Evolutionary conservation across 2,113 vertebrate species (phyloP).

Genomic region (Lophius piscatorius): DNA sequence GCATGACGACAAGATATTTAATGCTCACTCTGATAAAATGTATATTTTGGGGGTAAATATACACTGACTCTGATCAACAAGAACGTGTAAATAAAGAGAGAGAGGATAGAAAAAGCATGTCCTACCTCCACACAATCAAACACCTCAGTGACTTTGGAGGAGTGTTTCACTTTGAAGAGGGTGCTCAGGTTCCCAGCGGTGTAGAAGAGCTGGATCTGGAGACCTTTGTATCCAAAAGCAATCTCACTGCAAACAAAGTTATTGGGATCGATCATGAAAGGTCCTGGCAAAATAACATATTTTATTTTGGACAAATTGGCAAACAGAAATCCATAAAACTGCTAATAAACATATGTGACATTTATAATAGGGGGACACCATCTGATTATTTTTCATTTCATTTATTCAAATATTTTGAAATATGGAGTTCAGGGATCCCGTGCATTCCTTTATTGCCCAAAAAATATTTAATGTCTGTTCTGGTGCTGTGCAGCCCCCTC

Average conservation of each 20-base stretch:
- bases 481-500: too few relatives aligned
- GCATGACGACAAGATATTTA: too few relatives aligned
- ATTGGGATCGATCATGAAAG: slow-evolving; percentile 1
- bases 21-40: too few relatives aligned
- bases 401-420: too few relatives aligned
- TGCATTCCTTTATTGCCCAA: too few relatives aligned
- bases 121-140: slow-evolving; percentile 97
- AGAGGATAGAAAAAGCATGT: neutral
- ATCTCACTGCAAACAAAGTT: slow-evolving; percentile 84
- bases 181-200: slow-evolving; percentile 93
- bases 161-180: slow-evolving; percentile 92
- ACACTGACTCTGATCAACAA: too few relatives aligned
- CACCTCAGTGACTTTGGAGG: slow-evolving; percentile 91
- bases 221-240: slow-evolving; percentile 97
- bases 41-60: too few relatives aligned
- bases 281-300: neutral
- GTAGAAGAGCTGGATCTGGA: slow-evolving; percentile 95
- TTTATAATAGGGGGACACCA: slow-evolving; percentile 7
- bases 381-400: too few relatives aligned
- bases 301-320: neutral
- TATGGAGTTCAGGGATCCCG: too few relatives aligned
- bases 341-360: too few relatives aligned
- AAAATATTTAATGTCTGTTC: too few relatives aligned
- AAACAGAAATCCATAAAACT: slow-evolving; percentile 8
- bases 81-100: too few relatives aligned